Conservation (phyloP, 2,797 vertebrate genomes). For the Pangasius djambal region DNA sequence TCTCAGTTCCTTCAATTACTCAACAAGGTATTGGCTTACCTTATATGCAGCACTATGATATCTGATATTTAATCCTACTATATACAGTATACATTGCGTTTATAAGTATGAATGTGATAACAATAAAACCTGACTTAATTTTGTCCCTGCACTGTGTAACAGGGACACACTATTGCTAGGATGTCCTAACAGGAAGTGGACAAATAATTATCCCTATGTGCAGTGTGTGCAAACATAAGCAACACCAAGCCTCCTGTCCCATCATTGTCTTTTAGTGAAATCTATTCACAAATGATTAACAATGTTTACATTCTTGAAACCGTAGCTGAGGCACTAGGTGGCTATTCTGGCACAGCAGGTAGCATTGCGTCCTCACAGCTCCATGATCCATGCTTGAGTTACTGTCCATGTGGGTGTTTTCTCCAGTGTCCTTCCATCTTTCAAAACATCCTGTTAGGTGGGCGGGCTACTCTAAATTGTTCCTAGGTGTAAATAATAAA, state of each 20-base stretch:
- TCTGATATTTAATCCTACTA: too few relatives aligned
- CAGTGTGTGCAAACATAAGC: not conserved
- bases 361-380: not conserved
- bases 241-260: not conserved
- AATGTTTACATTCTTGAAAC: not conserved
- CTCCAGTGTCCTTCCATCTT: not conserved
- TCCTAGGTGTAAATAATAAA: not conserved
- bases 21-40: not conserved
- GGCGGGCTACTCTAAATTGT: not conserved
- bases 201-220: not conserved
- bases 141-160: not conserved
- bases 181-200: not conserved
- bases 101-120: too few relatives aligned
- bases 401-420: not conserved
- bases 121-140: not conserved
- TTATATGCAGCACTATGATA: too few relatives aligned
- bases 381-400: not conserved
- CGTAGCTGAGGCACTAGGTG: not conserved
- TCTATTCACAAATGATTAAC: not conserved
- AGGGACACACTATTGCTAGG: not conserved
- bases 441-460: not conserved
- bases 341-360: not conserved
- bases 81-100: too few relatives aligned
- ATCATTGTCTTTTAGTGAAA: not conserved
- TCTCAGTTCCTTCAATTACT: not conserved